Evolutionary conservation across 1,140 invertebrate genomes (phyloP).

Genomic region (Drosophila pseudoananassae): DNA sequence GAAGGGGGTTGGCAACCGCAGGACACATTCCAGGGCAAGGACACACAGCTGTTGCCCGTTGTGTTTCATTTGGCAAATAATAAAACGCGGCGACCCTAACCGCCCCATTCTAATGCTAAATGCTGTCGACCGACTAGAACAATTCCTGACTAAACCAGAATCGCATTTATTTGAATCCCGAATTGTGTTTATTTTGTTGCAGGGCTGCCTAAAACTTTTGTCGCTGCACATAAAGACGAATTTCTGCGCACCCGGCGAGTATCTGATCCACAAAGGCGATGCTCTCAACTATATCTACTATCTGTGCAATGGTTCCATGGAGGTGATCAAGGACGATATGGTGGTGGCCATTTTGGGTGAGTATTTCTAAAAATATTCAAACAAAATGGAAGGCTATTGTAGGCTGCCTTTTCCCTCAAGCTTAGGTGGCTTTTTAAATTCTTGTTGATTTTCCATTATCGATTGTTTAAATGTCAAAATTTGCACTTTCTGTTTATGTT

Average conservation of each 20-base stretch:
- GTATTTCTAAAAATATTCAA: constrained; percentile 28
- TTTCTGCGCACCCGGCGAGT: constrained; percentile 98
- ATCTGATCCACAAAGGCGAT: constrained; percentile 98
- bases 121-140: constrained; percentile 32
- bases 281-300: constrained; percentile 98
- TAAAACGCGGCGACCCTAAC: constrained; percentile 26
- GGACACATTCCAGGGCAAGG: constrained; percentile 40
- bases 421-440: background rate
- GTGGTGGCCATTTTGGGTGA: constrained; percentile 99
- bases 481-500: constrained; percentile 54
- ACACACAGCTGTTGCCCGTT: constrained; percentile 48
- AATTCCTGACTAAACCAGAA: constrained; percentile 39
- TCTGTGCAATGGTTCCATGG: constrained; percentile 98
- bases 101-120: constrained; percentile 30
- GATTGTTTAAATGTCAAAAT: constrained; percentile 40
- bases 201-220: constrained; percentile 96
- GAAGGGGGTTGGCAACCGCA: constrained; percentile 16
- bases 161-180: constrained; percentile 21
- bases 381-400: background rate
- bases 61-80: constrained; percentile 51
- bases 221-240: constrained; percentile 95
- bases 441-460: constrained; percentile 28
- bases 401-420: background rate
- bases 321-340: constrained; percentile 98
- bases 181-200: constrained; percentile 64